These are phyloP conservation scores for Anguilla japonica DNA, from an alignment of 2,113 vertebrate species.

Conservation along the genomic window DNA sequence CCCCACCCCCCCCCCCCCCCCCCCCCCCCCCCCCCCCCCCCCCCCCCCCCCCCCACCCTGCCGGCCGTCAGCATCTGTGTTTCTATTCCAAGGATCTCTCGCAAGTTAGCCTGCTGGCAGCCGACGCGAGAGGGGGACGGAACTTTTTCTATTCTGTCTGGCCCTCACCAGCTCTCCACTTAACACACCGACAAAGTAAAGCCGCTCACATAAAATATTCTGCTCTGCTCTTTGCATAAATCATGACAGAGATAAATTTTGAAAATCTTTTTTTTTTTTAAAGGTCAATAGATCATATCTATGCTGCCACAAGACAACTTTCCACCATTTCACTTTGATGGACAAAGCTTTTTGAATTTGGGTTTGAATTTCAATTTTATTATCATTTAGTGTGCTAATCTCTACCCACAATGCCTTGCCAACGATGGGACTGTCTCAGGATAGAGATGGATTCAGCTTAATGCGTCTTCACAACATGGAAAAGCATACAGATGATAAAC, in stretches of 20 bases:
- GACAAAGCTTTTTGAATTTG: neutral
- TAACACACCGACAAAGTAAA: neutral
- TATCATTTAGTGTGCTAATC: neutral
- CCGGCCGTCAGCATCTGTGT: slow-evolving; percentile 31
- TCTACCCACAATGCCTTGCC: neutral
- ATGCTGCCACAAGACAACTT: neutral
- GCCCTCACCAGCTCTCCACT: slow-evolving; percentile 17
- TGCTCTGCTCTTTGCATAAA: neutral
- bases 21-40: neutral
- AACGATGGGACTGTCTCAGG: neutral
- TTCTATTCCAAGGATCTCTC: slow-evolving; percentile 25
- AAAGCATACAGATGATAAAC: too few relatives aligned
- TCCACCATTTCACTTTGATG: neutral
- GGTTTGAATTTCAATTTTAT: neutral
- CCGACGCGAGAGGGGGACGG: neutral
- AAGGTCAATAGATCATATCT: neutral
- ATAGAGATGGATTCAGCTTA: neutral
- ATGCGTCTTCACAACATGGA: neutral
- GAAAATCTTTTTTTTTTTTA: neutral
- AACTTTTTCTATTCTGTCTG: slow-evolving; percentile 30
- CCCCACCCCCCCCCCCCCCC: too few relatives aligned
- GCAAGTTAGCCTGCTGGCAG: slow-evolving; percentile 22
- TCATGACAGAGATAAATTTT: neutral
- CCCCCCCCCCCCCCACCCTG: neutral
- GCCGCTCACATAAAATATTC: neutral